Conservation (phyloP, 2,888 invertebrate genomes). For the Drosophila stalkeri region DNA sequence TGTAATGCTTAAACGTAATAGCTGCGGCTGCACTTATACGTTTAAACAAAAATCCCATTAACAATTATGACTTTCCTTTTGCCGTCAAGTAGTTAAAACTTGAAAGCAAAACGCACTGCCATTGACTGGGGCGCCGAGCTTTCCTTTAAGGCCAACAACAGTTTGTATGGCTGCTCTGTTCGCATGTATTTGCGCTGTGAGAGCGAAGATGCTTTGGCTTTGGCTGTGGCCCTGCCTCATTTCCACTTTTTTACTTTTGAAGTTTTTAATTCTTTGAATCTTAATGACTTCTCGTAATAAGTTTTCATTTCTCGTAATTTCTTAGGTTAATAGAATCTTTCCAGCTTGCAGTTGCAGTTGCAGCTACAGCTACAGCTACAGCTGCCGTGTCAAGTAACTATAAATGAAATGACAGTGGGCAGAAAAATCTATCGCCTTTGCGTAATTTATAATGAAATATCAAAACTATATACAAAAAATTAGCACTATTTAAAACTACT, state of each 20-base stretch:
- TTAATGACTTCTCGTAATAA: slow-evolving; percentile 85
- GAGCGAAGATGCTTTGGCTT: slow-evolving; percentile 38
- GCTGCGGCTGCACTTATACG: slow-evolving; percentile 29
- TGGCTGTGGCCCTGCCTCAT: slow-evolving; percentile 55
- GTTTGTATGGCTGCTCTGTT: slow-evolving; percentile 60
- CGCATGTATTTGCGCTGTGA: slow-evolving; percentile 3
- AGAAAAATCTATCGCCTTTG: background rate
- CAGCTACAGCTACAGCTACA: slow-evolving; percentile 15
- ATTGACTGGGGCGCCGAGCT: slow-evolving; percentile 53
- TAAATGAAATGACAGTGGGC: slow-evolving; percentile 61
- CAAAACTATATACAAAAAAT: background rate
- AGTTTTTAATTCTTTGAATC: slow-evolving; percentile 82
- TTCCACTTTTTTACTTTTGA: slow-evolving; percentile 75
- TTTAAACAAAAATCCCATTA: slow-evolving; percentile 67
- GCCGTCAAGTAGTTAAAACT: slow-evolving; percentile 53
- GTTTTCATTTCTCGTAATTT: slow-evolving; percentile 83
- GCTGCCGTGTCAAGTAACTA: slow-evolving; percentile 51
- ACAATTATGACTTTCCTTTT: slow-evolving; percentile 73
- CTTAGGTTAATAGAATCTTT: slow-evolving; percentile 81
- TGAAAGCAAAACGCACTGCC: slow-evolving; percentile 51
- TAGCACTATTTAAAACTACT: background rate
- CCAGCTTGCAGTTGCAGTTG: slow-evolving; percentile 51
- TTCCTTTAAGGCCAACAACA: slow-evolving; percentile 58
- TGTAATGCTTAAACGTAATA: slow-evolving; percentile 21
- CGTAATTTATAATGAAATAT: background rate